Evolutionary conservation across 2,797 vertebrate species (phyloP), one percentile per base, ranked within the genome.

Genomic region (Thunnus albacares): DNA sequence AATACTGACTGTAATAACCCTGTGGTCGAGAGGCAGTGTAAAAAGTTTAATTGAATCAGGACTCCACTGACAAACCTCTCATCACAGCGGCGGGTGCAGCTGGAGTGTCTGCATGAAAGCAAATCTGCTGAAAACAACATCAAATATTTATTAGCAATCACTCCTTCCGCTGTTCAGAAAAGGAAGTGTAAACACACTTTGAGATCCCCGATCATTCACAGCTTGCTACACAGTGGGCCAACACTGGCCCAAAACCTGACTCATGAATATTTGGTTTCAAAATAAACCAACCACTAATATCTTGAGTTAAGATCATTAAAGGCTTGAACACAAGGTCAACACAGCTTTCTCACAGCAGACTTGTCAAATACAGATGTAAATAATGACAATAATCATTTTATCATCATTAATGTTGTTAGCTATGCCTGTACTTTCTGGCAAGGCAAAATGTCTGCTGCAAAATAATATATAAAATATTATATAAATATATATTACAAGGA

Each of bases 101-200:
- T 35, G 20, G 22, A 69, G 56, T 6, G 30, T 45, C 41, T 38
- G 59, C 63, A 82, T 79, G 56, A 81, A 80, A 84, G 68, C 41
- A 77, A 80, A 70, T 64, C 35, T 64, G 80, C 75, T 83, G 82
- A 82, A 90, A 90, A 87, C 87, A 85, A 62, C 72, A 78, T 90
- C 26, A 81, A 92, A 90, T 90, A 90, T 92, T 90, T 57, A 90
- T 71, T 38, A 49, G 81, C 58, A 49, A 74, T 80, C 77, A 49
- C 43, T 53, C 24, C 2, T 20, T 15, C 26, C 20, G 80, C 26
- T 52, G 66, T 33, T 33, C 30, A 5, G 63, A 49, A 47, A 38
- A 77, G 49, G 73, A 70, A 66, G 58, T 2, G 62, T 79, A 86
- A 90, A 87, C 67, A 85, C 38, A 45, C 57, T 62, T 38, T 64